Conservation (phyloP, 2,888 invertebrate species). For the Erpobdella octoculata region DNA sequence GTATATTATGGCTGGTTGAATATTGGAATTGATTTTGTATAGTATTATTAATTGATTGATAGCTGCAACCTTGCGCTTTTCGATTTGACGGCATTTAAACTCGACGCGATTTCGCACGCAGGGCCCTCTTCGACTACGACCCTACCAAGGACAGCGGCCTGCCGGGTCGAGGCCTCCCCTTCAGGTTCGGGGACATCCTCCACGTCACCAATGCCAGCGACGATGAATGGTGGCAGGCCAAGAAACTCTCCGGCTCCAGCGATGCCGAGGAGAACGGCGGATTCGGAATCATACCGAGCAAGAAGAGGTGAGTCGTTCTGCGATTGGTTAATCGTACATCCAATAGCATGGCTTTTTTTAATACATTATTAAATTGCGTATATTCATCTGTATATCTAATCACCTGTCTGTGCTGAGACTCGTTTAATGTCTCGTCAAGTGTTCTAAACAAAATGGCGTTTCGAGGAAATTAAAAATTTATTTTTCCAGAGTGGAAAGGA, state of each 20-base stretch:
- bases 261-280: constrained; percentile 51
- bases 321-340: too few relatives aligned
- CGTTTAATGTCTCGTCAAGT: background rate
- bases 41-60: too few relatives aligned
- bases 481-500: constrained; percentile 67
- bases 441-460: too few relatives aligned
- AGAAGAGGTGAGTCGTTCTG: constrained; percentile 53
- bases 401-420: too few relatives aligned
- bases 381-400: background rate
- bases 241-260: constrained; percentile 53
- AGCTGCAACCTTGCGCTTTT: too few relatives aligned
- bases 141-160: constrained; percentile 92
- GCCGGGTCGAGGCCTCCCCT: constrained; percentile 86
- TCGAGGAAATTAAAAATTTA: too few relatives aligned
- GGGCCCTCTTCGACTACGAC: constrained; percentile 96
- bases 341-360: background rate
- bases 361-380: background rate
- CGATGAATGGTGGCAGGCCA: constrained; percentile 98
- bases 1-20: too few relatives aligned
- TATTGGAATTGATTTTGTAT: too few relatives aligned
- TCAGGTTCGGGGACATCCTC: constrained; percentile 92
- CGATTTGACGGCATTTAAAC: too few relatives aligned
- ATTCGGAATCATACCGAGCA: constrained; percentile 91
- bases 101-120: too few relatives aligned
- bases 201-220: constrained; percentile 98